Evolutionary conservation across 2,113 vertebrate species (phyloP).

Genomic region (Sphaerodactylus townsendi): DNA sequence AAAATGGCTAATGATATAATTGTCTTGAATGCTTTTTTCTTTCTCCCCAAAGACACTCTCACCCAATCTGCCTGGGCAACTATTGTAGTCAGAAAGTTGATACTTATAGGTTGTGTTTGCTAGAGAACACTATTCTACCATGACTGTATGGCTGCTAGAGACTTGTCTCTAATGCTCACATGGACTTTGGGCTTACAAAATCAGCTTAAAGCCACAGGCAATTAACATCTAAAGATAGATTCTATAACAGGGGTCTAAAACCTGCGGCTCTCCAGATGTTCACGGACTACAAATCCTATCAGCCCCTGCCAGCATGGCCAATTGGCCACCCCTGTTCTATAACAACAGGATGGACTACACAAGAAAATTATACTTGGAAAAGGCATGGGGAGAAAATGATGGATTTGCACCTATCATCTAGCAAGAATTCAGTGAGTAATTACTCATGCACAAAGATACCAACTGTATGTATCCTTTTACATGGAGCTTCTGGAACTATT

Average conservation of each 20-base stretch:
- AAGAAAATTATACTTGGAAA: not conserved
- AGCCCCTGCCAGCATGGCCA: too few relatives aligned
- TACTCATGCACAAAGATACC: too few relatives aligned
- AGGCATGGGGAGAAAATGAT: not conserved
- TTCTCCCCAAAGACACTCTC: not conserved
- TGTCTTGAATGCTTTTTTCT: conserved; percentile 12
- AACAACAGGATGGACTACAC: not conserved
- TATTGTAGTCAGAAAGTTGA: not conserved
- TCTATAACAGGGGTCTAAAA: not conserved
- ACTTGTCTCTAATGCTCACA: conserved; percentile 36
- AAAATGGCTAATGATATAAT: conserved; percentile 23
- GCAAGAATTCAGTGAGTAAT: not conserved
- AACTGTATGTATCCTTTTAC: too few relatives aligned
- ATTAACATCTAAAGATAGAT: conserved; percentile 10
- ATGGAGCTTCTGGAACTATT: too few relatives aligned
- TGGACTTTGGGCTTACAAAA: conserved; percentile 37
- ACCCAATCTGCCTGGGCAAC: not conserved
- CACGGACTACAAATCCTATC: too few relatives aligned
- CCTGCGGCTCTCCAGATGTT: too few relatives aligned
- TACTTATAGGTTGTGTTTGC: not conserved
- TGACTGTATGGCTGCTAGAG: not conserved
- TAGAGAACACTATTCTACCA: not conserved
- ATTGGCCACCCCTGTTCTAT: too few relatives aligned
- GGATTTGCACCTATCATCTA: not conserved
- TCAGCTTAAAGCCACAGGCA: conserved; percentile 57